Conservation (phyloP, 2,797 vertebrate species). For the Sebastes jordani region DNA sequence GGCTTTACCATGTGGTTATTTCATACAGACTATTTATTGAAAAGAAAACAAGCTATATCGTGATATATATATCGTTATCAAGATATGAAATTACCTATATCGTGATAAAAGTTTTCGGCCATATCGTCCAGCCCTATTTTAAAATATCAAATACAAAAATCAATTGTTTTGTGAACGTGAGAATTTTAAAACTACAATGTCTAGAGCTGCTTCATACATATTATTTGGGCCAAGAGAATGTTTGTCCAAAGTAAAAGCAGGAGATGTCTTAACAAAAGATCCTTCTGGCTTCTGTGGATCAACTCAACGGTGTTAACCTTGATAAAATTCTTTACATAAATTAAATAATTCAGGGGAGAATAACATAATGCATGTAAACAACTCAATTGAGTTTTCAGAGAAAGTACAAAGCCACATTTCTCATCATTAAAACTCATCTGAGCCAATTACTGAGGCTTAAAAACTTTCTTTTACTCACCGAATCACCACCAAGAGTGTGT, state of each 20-base stretch:
- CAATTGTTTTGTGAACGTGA: neutral
- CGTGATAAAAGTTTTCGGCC: no score
- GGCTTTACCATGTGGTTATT: no score
- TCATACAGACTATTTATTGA: no score
- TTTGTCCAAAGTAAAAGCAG: neutral
- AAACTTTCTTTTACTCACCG: neutral
- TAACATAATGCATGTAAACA: neutral
- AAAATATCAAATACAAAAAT: no score
- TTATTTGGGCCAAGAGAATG: neutral
- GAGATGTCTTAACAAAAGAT: neutral
- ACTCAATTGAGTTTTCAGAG: neutral
- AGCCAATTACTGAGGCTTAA: neutral
- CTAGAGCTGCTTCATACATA: neutral
- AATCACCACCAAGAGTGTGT: neutral
- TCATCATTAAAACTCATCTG: slow-evolving; percentile 25
- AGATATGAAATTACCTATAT: no score
- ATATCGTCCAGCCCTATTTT: no score
- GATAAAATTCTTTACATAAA: neutral
- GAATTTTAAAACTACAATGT: neutral
- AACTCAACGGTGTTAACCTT: neutral
- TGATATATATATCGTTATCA: no score
- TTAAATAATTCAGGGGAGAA: neutral
- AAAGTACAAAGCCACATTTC: neutral
- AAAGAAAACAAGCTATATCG: no score
- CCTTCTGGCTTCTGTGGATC: neutral